Base-by-base conservation (phyloP, 1,140 invertebrate genomes). In the Cyclargus thomasi region DNA sequence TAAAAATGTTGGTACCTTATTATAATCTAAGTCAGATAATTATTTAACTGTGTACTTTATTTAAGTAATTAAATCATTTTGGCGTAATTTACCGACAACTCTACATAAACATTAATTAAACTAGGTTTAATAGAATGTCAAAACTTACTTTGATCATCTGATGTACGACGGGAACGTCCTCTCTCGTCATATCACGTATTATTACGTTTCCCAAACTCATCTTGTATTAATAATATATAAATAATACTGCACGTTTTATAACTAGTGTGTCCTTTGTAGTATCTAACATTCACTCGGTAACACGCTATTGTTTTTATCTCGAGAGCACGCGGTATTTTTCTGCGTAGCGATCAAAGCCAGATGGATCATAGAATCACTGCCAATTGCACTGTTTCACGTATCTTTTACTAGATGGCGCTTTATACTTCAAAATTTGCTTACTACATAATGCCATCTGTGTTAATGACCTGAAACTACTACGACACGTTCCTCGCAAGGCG, bases 91-190 rank as follows among this genome's bases (percentile, higher is more conserved):
- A n/a, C n/a, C n/a, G n/a, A n/a, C n/a, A n/a, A n/a, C n/a, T n/a
- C n/a, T 35, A 35, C 3, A 35, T 35, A 35, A 35, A 35, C n/a
- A n/a, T 35, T 35, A 35, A 35, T 35, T 5, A 35, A 62, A 62
- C 21, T 62, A 23, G 20, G 23, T 18, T n/a, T 21, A 3, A 35
- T 14, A 18, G n/a, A 39, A 64, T 35, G 21, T 47, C 53, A 11
- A 17, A 8, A 70, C 80, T 78, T 72, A 82, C 80, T 57, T 79
- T 73, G 57, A 82, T 82, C 67, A 80, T 67, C n/a, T 68, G 62
- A 59, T 74, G 74, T n/a, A 82, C 68, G n/a, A 17, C 68, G 21
- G 71, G 59, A 67, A 75, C 74, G 74, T 82, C 80, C 18, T 74
- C 74, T 10, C 71, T 73, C 35, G 70, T 69, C 72, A 78, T 77